Evolutionary conservation across 2,888 invertebrate genomes (phyloP).

Genomic region (Helleia helle): DNA sequence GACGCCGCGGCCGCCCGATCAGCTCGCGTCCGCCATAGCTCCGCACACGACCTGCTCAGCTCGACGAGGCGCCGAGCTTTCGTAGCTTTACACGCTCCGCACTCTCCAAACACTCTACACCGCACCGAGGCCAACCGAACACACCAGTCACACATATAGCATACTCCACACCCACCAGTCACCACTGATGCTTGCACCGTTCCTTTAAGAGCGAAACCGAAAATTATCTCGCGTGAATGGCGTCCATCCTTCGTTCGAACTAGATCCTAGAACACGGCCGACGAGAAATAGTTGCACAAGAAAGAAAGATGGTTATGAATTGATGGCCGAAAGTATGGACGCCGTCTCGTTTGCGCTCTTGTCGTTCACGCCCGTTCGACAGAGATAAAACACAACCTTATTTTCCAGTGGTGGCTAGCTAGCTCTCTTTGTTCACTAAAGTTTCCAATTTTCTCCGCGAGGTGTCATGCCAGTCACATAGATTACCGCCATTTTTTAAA

Average conservation of each 20-base stretch:
- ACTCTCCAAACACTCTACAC: constrained; percentile 26
- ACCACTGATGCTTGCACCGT: constrained; percentile 28
- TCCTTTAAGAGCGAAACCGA: constrained; percentile 48
- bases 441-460: constrained; percentile 35
- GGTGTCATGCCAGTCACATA: constrained; percentile 34
- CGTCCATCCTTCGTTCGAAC: constrained; percentile 72
- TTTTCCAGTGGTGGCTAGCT: constrained; percentile 58
- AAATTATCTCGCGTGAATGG: constrained; percentile 69
- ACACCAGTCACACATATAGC: constrained; percentile 30
- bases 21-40: constrained; percentile 62
- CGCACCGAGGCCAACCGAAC: constrained; percentile 32
- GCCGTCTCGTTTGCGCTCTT: constrained; percentile 47
- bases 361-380: constrained; percentile 30
- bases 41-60: constrained; percentile 38
- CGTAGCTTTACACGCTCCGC: constrained; percentile 22
- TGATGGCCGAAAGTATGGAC: constrained; percentile 57
- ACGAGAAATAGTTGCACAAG: constrained; percentile 74
- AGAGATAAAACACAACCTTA: constrained; percentile 66
- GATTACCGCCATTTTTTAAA: constrained; percentile 26
- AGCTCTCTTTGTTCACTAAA: constrained; percentile 66
- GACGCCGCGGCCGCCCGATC: constrained; percentile 48
- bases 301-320: constrained; percentile 68
- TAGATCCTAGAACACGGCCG: constrained; percentile 67
- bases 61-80: constrained; percentile 16
- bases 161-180: constrained; percentile 29